Conservation (phyloP, 2,888 invertebrate species). For the Cheilosia variabilis region DNA sequence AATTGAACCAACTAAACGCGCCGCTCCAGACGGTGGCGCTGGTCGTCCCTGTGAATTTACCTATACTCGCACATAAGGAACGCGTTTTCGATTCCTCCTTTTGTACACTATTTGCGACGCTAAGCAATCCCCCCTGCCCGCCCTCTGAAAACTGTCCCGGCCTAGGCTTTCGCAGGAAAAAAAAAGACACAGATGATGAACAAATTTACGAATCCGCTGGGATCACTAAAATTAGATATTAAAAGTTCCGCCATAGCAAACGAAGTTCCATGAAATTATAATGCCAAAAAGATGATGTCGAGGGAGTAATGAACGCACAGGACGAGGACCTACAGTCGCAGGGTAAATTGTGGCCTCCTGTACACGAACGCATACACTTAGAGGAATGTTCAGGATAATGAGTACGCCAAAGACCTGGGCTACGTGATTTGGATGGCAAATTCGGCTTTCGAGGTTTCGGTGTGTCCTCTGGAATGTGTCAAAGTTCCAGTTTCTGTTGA, state of each 20-base stretch:
- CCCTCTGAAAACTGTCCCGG: constrained; percentile 20
- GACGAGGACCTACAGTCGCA: constrained; percentile 6
- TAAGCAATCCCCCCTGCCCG: not conserved
- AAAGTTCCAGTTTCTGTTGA: constrained; percentile 64
- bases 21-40: constrained; percentile 41
- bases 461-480: constrained; percentile 58
- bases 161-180: constrained; percentile 54
- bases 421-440: constrained; percentile 72
- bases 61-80: constrained; percentile 4
- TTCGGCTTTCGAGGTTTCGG: constrained; percentile 47
- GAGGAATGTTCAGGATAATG: constrained; percentile 56
- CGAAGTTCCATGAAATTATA: constrained; percentile 72
- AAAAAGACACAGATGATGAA: constrained; percentile 70
- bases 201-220: constrained; percentile 72
- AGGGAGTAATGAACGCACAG: constrained; percentile 68
- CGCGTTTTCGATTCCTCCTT: constrained; percentile 57
- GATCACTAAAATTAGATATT: constrained; percentile 75
- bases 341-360: constrained; percentile 58
- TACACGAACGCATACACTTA: constrained; percentile 60
- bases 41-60: constrained; percentile 25
- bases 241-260: constrained; percentile 63
- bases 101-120: constrained; percentile 39
- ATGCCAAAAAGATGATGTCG: constrained; percentile 70
- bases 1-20: constrained; percentile 65
- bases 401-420: constrained; percentile 62